Evolutionary conservation across 2,888 invertebrate species (phyloP).

Genomic region (Caenorhabditis angaria): DNA sequence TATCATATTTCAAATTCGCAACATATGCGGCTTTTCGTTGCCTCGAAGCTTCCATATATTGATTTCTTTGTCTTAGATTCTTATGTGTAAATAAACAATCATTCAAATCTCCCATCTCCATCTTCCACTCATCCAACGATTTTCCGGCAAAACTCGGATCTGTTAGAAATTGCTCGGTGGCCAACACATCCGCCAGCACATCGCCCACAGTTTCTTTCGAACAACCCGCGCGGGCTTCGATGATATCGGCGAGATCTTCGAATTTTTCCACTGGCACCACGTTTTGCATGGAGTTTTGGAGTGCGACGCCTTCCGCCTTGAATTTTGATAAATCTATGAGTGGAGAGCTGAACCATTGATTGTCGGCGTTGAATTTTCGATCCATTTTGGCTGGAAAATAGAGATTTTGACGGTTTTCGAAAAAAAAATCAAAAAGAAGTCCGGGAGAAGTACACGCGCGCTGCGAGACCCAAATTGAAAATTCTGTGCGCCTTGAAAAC

Average conservation of each 20-base stretch:
- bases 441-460: too few relatives aligned
- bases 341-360: constrained; percentile 50
- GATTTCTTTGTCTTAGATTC: constrained; percentile 4
- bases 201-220: constrained; percentile 10
- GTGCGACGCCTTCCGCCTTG: constrained; percentile 24
- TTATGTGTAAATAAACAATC: not conserved
- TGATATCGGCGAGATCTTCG: not conserved
- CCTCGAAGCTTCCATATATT: constrained; percentile 2
- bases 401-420: not conserved
- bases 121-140: not conserved
- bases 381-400: constrained; percentile 38
- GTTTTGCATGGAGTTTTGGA: constrained; percentile 7
- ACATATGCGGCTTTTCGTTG: constrained; percentile 33
- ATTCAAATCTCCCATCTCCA: not conserved
- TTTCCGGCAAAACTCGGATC: too few relatives aligned
- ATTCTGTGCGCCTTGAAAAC: too few relatives aligned
- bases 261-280: not conserved
- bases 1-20: constrained; percentile 32
- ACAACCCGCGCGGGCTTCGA: constrained; percentile 4
- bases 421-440: constrained; percentile 1
- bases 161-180: too few relatives aligned
- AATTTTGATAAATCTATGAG: constrained; percentile 31
- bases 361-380: constrained; percentile 45
- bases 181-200: constrained; percentile 18
- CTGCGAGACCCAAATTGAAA: too few relatives aligned